Conservation (phyloP, 2,888 invertebrate genomes). For the Eupithecia pulchellata region DNA sequence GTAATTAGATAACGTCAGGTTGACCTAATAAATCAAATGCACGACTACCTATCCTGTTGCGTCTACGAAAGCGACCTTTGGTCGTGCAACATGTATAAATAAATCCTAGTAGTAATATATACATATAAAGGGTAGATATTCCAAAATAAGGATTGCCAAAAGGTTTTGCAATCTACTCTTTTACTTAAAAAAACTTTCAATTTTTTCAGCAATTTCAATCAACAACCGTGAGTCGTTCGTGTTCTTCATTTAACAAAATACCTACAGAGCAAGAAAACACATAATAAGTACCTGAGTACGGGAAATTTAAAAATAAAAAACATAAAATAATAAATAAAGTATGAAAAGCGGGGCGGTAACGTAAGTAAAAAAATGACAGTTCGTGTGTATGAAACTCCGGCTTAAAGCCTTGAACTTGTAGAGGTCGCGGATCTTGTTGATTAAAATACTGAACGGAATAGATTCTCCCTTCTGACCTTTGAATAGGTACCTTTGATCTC, state of each 20-base stretch:
- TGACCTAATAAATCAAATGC: conserved; percentile 9
- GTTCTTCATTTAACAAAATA: neutral
- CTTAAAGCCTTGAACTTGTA: conserved; percentile 80
- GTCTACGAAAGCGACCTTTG: neutral
- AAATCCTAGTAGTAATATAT: too few species aligned
- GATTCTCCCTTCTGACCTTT: conserved; percentile 70
- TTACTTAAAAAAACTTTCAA: neutral
- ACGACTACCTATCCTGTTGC: neutral
- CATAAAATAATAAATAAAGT: neutral
- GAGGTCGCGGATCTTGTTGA: conserved; percentile 65
- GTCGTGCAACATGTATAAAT: too few species aligned
- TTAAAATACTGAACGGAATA: conserved; percentile 71
- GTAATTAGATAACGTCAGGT: neutral
- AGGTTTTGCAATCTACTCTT: neutral
- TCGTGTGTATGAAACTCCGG: conserved; percentile 51
- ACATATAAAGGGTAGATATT: too few species aligned
- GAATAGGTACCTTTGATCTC: conserved; percentile 65
- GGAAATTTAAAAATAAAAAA: neutral
- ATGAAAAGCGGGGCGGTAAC: neutral
- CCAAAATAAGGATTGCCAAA: too few species aligned
- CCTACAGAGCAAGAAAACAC: neutral
- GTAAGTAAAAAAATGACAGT: neutral
- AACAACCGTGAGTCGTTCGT: neutral
- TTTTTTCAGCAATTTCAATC: neutral
- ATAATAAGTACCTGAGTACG: neutral